A percentile compares a stretch with the other conserved stretches of the same genome.
Evolutionary conservation across 1,140 invertebrate genomes (phyloP).

Genomic region (Solenopsis invicta): DNA sequence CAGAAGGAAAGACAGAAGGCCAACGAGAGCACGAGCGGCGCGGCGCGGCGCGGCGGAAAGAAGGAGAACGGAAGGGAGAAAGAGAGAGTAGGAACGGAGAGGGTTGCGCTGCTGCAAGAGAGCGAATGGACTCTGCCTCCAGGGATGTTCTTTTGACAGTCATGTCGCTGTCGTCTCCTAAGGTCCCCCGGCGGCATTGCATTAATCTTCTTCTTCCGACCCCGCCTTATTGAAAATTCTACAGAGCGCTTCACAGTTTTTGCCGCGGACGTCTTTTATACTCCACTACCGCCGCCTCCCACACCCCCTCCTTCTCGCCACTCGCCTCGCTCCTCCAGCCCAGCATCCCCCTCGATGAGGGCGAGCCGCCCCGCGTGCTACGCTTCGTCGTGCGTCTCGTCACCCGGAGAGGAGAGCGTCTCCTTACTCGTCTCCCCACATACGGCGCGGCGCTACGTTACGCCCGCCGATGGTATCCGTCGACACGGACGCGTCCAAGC

Average conservation of each 20-base stretch:
- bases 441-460: too few relatives aligned
- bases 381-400: slow-evolving; percentile 47
- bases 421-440: not conserved
- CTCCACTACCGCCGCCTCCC: slow-evolving; percentile 31
- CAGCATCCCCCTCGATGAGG: slow-evolving; percentile 33
- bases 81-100: slow-evolving; percentile 46
- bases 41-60: not conserved
- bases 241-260: slow-evolving; percentile 82
- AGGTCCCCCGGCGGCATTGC: slow-evolving; percentile 80
- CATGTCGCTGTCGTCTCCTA: slow-evolving; percentile 81
- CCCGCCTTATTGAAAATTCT: slow-evolving; percentile 83
- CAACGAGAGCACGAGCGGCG: not conserved
- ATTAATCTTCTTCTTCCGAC: slow-evolving; percentile 82
- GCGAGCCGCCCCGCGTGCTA: not conserved
- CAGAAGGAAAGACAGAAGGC: slow-evolving; percentile 27
- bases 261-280: slow-evolving; percentile 75
- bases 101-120: slow-evolving; percentile 60
- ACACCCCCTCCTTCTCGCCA: not conserved
- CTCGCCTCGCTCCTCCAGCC: not conserved
- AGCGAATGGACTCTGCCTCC: slow-evolving; percentile 78
- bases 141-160: slow-evolving; percentile 82
- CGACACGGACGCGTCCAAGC: slow-evolving; percentile 30
- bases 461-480: slow-evolving; percentile 29
- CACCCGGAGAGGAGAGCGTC: slow-evolving; percentile 15
- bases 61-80: not conserved